Conservation (phyloP, 2,888 invertebrate species). For the Ellobium chinense region DNA sequence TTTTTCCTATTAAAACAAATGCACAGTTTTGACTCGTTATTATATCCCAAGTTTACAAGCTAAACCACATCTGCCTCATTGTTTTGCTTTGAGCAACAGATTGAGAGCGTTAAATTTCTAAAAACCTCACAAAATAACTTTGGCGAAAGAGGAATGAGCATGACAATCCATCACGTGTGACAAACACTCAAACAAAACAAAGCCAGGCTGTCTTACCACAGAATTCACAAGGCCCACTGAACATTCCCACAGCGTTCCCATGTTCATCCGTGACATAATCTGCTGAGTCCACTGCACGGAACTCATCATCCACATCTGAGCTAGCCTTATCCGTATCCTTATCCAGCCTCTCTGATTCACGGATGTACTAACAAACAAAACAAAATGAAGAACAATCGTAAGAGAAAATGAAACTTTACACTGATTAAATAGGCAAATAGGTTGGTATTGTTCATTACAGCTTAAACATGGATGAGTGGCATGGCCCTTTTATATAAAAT, state of each 20-base stretch:
- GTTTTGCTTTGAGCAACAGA: too few species aligned
- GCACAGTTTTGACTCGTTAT: too few species aligned
- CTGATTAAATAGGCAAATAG: neutral
- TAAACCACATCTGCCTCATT: too few species aligned
- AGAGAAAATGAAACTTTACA: neutral
- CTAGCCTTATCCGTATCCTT: conserved; percentile 32
- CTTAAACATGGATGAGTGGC: too few species aligned
- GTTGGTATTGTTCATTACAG: neutral
- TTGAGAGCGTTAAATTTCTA: too few species aligned
- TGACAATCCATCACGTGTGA: too few species aligned
- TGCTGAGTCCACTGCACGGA: neutral
- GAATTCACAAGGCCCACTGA: conserved; percentile 74
- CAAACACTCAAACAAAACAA: too few species aligned
- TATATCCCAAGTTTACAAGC: too few species aligned
- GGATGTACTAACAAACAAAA: conserved; percentile 61
- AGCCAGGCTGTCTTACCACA: conserved; percentile 68
- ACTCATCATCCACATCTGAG: conserved; percentile 23
- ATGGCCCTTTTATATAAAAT: too few species aligned
- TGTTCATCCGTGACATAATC: conserved; percentile 56
- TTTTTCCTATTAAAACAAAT: too few species aligned
- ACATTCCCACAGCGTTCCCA: conserved; percentile 61
- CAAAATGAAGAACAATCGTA: neutral
- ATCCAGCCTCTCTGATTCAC: conserved; percentile 67
- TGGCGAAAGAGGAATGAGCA: too few species aligned
- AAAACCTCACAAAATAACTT: too few species aligned